Base-by-base conservation (phyloP, 2,797 vertebrate species). In the Masticophis lateralis region DNA sequence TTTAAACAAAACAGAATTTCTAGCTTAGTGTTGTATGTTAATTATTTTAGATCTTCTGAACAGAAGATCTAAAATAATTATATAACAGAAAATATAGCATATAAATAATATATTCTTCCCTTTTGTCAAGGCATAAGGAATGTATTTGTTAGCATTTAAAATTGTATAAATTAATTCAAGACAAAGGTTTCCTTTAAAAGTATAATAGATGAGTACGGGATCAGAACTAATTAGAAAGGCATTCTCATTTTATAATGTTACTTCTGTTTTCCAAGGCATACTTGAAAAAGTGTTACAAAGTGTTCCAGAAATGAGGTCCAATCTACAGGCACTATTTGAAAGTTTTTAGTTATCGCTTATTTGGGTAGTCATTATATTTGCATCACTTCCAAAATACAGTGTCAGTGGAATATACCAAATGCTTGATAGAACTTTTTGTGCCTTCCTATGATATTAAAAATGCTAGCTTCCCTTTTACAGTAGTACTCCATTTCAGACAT, bases 11-110 rank as follows among this genome's bases (percentile, higher is more conserved):
- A 74, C 16, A 74, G 32, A 37, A 83, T 43, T 47, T 83, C 74
- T 47, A 83, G 74, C 10, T 83, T 25, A 47, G 74, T 47, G 1
- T 11, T 79, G 9, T 43, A 3, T 47, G 0, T 83, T 93, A 94
- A 56, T 94, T 20, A 92, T 94, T 92, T 69, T 28, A 32, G 88
- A 13, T n/a, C 92, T 95, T 94, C 90, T 94, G 90, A 90, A 3
- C 10, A 66, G 51, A 53, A 10, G 51, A 53, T 10, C 1, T 53
- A 53, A 53, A 53, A 53, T 53, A 53, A 53, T 53, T 53, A 53
- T 66, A 28, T 14, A 69, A 28, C 63, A 69, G 88, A 95, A 79
- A 91, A 92, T 92, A 93, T 22, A 91, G 27, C 14, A 94, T 95
- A 74, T 22, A 55, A 94, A 93, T 18, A 51, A 55, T 22, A 89